phyloP scores from a whole-genome alignment of 1,140 invertebrate species.

The Triops cancriformis region DNA sequence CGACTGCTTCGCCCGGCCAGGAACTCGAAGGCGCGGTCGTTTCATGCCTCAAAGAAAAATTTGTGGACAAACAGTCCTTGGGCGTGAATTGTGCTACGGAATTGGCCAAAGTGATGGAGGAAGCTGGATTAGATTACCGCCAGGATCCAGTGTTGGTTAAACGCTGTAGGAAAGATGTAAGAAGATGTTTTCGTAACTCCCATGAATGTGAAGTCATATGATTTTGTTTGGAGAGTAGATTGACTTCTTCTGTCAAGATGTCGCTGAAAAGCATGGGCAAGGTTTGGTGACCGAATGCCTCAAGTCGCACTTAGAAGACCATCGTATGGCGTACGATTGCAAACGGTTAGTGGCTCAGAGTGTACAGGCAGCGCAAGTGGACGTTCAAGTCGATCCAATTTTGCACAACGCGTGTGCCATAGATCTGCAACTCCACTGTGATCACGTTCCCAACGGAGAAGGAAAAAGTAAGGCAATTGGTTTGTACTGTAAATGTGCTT shows the following conservation, averaged over 20 bases:
- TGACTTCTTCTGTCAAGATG: conserved; percentile 16
- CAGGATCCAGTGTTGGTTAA: conserved; percentile 71
- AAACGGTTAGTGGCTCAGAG: conserved; percentile 64
- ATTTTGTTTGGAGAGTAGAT: conserved; percentile 7
- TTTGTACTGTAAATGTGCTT: too few relatives aligned
- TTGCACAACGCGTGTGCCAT: conserved; percentile 45
- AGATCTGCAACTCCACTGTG: conserved; percentile 45
- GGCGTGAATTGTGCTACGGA: conserved; percentile 68
- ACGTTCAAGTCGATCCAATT: conserved; percentile 50
- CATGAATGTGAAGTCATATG: background rate
- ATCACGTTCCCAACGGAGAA: conserved; percentile 42
- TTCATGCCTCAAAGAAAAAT: conserved; percentile 31
- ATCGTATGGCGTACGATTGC: conserved; percentile 64
- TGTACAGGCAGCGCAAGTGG: conserved; percentile 46
- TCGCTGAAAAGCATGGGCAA: conserved; percentile 29
- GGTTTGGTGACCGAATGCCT: conserved; percentile 74
- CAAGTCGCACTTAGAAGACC: conserved; percentile 64
- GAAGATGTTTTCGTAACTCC: conserved; percentile 19
- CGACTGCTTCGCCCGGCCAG: conserved; percentile 31
- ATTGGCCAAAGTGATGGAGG: conserved; percentile 68
- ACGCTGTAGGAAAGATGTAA: conserved; percentile 55
- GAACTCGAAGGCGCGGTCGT: conserved; percentile 37
- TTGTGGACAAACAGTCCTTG: conserved; percentile 44
- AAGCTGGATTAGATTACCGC: conserved; percentile 77
- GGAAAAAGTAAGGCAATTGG: conserved; percentile 39